phyloP scores from a whole-genome alignment of 2,113 vertebrate genomes.

The Gymnobelideus leadbeateri region DNA sequence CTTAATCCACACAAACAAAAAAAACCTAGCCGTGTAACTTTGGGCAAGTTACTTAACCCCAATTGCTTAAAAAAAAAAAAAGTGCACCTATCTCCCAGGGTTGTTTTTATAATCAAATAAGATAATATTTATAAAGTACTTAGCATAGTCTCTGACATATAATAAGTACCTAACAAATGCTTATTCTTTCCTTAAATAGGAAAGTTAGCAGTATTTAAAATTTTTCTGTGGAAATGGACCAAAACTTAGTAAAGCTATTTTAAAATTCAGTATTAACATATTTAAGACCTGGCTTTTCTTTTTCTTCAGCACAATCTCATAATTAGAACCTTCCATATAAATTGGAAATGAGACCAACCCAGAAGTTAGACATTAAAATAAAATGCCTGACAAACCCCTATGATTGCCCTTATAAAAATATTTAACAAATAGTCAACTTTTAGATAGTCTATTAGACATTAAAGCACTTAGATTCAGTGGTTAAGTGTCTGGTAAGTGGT shows the following conservation, averaged over 20 bases:
- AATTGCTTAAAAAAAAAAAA: too few relatives aligned
- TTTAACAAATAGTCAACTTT: slow-evolving; percentile 3
- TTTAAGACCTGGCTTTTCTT: not conserved
- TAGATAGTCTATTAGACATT: not conserved
- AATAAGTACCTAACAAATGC: not conserved
- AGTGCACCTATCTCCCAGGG: not conserved
- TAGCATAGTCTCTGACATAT: not conserved
- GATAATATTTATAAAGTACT: not conserved
- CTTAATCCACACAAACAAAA: too few relatives aligned
- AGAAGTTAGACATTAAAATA: slow-evolving; percentile 12
- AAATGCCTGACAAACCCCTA: slow-evolving; percentile 2
- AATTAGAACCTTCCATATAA: not conserved
- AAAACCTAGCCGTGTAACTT: too few relatives aligned
- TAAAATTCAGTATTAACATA: not conserved
- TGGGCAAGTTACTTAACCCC: too few relatives aligned
- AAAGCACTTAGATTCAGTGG: not conserved
- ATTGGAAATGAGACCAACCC: not conserved
- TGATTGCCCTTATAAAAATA: slow-evolving; percentile 7
- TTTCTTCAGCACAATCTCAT: not conserved
- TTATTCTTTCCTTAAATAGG: not conserved
- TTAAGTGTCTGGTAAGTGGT: slow-evolving; percentile 39
- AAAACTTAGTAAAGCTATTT: not conserved
- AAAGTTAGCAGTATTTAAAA: not conserved
- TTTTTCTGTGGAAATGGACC: not conserved
- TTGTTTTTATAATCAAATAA: not conserved